Base-by-base conservation (phyloP, 2,888 invertebrate genomes). In the Pseudanteris insignis region DNA sequence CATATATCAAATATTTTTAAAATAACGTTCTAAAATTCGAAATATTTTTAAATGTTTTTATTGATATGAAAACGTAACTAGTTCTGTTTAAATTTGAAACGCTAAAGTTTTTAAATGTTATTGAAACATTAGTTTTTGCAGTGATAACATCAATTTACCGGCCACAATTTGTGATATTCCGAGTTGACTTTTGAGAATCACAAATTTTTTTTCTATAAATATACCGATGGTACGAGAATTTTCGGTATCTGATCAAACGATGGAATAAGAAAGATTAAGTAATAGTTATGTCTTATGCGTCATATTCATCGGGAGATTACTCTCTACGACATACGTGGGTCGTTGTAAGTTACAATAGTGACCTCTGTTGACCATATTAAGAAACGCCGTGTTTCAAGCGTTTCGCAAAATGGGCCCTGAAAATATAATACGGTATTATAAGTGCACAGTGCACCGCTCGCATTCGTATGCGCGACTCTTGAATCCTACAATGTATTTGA, bases 351-450 rank as follows among this genome's bases (percentile, higher is more conserved):
- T 67, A 59, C 50, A 58, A 59, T 64, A 66, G 63, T 67, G 66
- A 67, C 66, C 68, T 64, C 67, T 63, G 54, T 62, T 65, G 67
- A 66, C 72, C 70, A 70, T 72, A 70, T 72, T 69, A 69, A 72
- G 72, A 68, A 65, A 69, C 66, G 63, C 67, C 57, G 63, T 61
- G 67, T 67, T 59, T 62, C 46, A 32, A 62, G 46, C 61, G 64
- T 66, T 54, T 59, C 38, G 34, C 12, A 46, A 46, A 59, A 51
- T 46, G 38, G 46, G 47, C 21, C 14, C 57, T 13, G 46, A 24
- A 37, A 55, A 55, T 44, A 51, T 62, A 61, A 61, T 54, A 40
- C 40, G 15, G 40, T 29, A 38, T 15, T 55, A 44, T 46, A 46
- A 61, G 46, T 4, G 18, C 18, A 18, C 18, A 4, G n/a, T 29